Evolutionary conservation across 2,888 invertebrate species (phyloP).

Genomic region (Odontocerum albicorne): DNA sequence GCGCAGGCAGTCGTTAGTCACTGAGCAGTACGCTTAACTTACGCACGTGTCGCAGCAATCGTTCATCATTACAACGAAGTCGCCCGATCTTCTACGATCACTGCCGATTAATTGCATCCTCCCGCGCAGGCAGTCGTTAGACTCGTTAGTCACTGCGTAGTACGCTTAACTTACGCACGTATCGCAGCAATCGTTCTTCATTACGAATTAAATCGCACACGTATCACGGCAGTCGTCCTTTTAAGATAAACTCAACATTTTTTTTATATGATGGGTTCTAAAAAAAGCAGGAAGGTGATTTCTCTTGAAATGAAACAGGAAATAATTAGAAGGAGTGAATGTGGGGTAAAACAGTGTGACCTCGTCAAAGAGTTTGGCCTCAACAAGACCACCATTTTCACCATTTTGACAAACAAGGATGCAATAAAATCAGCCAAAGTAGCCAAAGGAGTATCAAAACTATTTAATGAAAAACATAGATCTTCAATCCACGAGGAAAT

Average conservation of each 20-base stretch:
- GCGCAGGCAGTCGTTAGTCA: too few species aligned
- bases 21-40: too few species aligned
- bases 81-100: too few species aligned
- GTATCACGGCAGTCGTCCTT: not conserved
- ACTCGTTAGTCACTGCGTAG: too few species aligned
- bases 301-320: slow-evolving; percentile 29
- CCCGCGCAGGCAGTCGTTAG: too few species aligned
- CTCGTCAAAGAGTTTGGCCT: slow-evolving; percentile 30
- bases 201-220: not conserved
- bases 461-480: slow-evolving; percentile 29
- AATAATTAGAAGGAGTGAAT: slow-evolving; percentile 20
- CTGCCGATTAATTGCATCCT: too few species aligned
- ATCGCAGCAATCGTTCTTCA: too few species aligned
- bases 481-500: slow-evolving; percentile 31
- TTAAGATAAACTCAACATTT: slow-evolving; percentile 1
- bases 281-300: slow-evolving; percentile 30
- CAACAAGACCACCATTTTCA: slow-evolving; percentile 29
- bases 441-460: slow-evolving; percentile 24
- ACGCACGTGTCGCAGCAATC: too few species aligned
- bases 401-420: slow-evolving; percentile 29
- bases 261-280: slow-evolving; percentile 18
- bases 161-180: too few species aligned
- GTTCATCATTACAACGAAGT: too few species aligned
- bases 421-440: slow-evolving; percentile 26
- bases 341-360: slow-evolving; percentile 25